Evolutionary conservation across 2,888 invertebrate genomes (phyloP), one percentile per base, ranked within the genome.

Genomic region (Acleris literana): DNA sequence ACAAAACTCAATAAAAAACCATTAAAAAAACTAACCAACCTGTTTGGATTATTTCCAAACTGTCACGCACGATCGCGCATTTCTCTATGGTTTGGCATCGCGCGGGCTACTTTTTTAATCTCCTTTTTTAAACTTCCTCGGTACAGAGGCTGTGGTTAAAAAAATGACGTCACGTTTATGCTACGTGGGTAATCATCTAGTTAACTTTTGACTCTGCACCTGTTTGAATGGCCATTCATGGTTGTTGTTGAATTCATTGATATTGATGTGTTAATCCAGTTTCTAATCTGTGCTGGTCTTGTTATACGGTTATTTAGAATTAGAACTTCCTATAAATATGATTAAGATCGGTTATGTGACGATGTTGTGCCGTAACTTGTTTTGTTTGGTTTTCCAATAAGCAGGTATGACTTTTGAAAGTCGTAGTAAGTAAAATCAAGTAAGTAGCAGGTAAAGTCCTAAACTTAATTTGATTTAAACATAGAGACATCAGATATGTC

Each of bases 151-250:
- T 79, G 77, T 65, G 75, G 73, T 54, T 63, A 54, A 63, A 73
- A 22, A 72, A 72, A 67, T 18, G 22, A 60, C 52, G 71, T 82
- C 88, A 86, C 87, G 87, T 86, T 75, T 68, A 58, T 7, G 61
- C 70, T 80, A 82, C 84, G 85, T 84, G 85, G 78, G 80, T 83
- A 88, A 88, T 88, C 86, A 84, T 76, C 85, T 86, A 62, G 86
- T 87, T 87, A 83, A 82, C 83, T 85, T 79, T 87, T 88, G 87
- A 87, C 83, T 86, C 85, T 74, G 71, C 76, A 77, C 77, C 76
- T 76, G 78, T 69, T 61, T 73, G 71, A 66, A 63, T 62, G 66
- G 57, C 48, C 68, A 68, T 68, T 68, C 64, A 68, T 57, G 63
- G 51, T 17, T 46, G 63, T 60, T 73, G 60, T 64, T 33, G 33